Conservation (phyloP, 1,140 invertebrate species). For the Drosophila mauritiana region DNA sequence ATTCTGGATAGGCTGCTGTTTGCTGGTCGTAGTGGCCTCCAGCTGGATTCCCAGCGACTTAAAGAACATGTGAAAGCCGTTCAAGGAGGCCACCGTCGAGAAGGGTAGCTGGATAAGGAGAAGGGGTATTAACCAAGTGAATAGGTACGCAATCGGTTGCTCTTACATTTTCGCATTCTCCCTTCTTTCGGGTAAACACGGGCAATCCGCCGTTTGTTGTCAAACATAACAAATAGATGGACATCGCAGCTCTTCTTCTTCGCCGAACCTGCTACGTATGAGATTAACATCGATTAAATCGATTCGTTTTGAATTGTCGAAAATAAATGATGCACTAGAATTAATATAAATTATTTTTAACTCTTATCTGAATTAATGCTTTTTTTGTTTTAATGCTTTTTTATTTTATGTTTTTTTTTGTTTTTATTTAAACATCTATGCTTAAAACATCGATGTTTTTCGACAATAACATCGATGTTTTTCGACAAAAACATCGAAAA, state of each 20-base stretch:
- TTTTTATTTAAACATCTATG: no score
- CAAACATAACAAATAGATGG: constrained; percentile 88
- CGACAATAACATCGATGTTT: no score
- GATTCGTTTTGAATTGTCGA: not conserved
- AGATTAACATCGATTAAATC: not conserved
- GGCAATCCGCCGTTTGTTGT: constrained; percentile 89
- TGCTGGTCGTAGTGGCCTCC: constrained; percentile 86
- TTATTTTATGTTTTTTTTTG: no score
- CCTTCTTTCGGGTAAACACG: constrained; percentile 88
- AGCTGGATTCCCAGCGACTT: constrained; percentile 89
- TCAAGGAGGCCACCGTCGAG: constrained; percentile 91
- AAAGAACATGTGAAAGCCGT: constrained; percentile 94
- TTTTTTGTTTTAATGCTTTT: no score
- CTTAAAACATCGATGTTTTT: no score
- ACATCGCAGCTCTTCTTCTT: constrained; percentile 84
- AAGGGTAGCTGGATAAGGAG: constrained; percentile 88
- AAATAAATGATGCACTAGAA: not conserved
- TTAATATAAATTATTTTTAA: no score
- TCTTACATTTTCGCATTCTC: constrained; percentile 87
- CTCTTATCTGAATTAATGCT: no score
- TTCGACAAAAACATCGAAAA: no score
- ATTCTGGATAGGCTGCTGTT: constrained; percentile 22
- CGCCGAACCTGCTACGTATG: constrained; percentile 10
- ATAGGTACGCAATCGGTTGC: not conserved
- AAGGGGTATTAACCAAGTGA: no score